phyloP scores from a whole-genome alignment of 2,888 invertebrate species.

The Latheticus oryzae region DNA sequence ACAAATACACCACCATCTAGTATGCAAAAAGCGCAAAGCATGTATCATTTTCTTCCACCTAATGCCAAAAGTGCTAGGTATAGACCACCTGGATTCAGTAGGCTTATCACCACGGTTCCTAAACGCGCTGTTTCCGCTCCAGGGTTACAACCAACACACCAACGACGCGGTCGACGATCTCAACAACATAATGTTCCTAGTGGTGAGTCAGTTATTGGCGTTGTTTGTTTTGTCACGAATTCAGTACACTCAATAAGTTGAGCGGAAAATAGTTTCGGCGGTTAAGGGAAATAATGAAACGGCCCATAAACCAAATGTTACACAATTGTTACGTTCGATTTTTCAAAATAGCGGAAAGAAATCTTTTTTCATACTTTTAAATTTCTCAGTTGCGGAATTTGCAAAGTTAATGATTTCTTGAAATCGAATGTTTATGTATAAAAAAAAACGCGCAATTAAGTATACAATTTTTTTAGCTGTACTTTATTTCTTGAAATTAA shows the following conservation, averaged over 20 bases:
- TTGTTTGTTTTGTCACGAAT: slow-evolving; percentile 17
- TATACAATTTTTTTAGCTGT: no score
- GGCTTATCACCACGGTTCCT: slow-evolving; percentile 69
- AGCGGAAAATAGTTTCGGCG: slow-evolving; percentile 2
- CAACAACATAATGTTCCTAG: slow-evolving; percentile 63
- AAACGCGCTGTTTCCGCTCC: slow-evolving; percentile 82
- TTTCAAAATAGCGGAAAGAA: no score
- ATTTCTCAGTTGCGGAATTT: no score
- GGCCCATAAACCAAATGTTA: no score
- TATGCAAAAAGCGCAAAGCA: slow-evolving; percentile 75
- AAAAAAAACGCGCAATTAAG: no score
- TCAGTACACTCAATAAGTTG: background rate
- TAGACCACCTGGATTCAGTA: slow-evolving; percentile 83
- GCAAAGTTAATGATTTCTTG: no score
- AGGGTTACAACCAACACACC: slow-evolving; percentile 77
- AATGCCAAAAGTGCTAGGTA: slow-evolving; percentile 89
- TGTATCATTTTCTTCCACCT: slow-evolving; percentile 70
- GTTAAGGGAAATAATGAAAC: no score
- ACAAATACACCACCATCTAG: slow-evolving; percentile 66
- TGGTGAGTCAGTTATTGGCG: slow-evolving; percentile 70
- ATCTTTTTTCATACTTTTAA: no score
- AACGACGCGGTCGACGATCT: slow-evolving; percentile 68
- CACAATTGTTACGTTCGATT: no score
- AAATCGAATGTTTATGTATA: no score
- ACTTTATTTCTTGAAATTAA: no score